Evolutionary conservation across 1,140 invertebrate species (phyloP), one percentile per base, ranked within the genome.

Genomic region (Micrasema minimum): DNA sequence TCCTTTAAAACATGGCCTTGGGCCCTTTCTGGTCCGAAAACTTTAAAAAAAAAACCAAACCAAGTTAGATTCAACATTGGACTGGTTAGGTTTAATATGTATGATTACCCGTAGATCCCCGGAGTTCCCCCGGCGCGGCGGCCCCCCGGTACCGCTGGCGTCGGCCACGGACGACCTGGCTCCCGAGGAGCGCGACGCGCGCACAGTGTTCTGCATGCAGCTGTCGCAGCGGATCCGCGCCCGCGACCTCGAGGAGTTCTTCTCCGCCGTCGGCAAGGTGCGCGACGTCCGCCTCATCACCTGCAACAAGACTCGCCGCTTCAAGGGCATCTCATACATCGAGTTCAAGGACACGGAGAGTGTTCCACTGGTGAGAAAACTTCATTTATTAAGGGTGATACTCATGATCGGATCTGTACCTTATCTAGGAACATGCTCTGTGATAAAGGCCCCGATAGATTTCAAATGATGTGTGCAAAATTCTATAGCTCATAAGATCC

Each of bases 271-370:
- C 67, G 98, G 98, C 41, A 98, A 98, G 88, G 97, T 99, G 18
- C 89, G 96, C 77, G 98, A 99, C 88, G 98, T 99, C 9, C 88
- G 97, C 79, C 90, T 99, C 71, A 99, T 99, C 46, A 98, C 96
- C 45, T 99, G 99, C 82, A 99, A 99, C 81, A 99, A 99, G 84
- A 99, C 98, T 0, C 89, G 98, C 76, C 86, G 97, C 75, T 99
- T 99, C 76, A 99, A 99, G 85, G 98, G 98, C 59, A 99, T 99
- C 78, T 95, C 97, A 14, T 99, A 99, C 83, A 96, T 99, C 53
- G 98, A 99, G 85, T 99, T 99, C 82, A 93, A 93, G 79, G 97
- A 99, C 85, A 93, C 96, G 11, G 97, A 99, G 85, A 97, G 96
- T 73, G 98, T 99, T 20, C 92, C 96, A 69, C 85, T 99, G 83